Evolutionary conservation across 2,113 vertebrate genomes (phyloP), one percentile per base, ranked within the genome.

Genomic region (Aptenodytes patagonicus): DNA sequence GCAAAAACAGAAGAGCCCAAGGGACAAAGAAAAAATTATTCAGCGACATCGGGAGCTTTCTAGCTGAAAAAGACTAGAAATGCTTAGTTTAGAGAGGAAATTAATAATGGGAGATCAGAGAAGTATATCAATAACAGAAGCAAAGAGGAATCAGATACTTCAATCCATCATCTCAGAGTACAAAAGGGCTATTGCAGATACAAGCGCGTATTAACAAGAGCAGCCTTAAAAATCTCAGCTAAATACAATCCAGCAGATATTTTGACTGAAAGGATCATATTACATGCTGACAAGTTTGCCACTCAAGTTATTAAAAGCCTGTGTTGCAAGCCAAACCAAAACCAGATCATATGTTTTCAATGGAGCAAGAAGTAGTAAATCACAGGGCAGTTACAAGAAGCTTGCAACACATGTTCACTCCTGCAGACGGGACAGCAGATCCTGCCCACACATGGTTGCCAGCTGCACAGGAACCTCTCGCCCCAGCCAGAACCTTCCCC

Each of bases 381-480:
- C 90, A 92, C 38, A 40, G 40, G 5, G 44, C 49, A 69, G 54
- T 58, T 78, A 47, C 57, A 92, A 82, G 72, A 71, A 91, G 36
- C 24, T 44, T 28, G 31, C 0, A 0, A 65, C 55, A 58, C 3
- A 1, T 34, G 32, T 47, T 93, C 38, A 3, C 32, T 70, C 72
- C 57, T 0, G 0, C 4, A 10, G 34, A 31, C 4, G 2, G 19
- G 83, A 62, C 5, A 5, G 64, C 46, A 94, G 28, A 72, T 90
- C 44, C 76, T 86, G 36, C 72, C 71, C 86, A 91, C 96, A 93
- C 38, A 6, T 95, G 92, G 85, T 36, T 92, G 68, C 95, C 96
- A 97, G 79, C 88, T 97, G 95, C 76, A 76, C 42, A 94, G 60
- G 31, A 97, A 78, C 64, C 14, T 75, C 71, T 93, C 3, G 0